Base-by-base conservation (phyloP, 2,888 invertebrate genomes). In the Aphidoletes aphidimyza region DNA sequence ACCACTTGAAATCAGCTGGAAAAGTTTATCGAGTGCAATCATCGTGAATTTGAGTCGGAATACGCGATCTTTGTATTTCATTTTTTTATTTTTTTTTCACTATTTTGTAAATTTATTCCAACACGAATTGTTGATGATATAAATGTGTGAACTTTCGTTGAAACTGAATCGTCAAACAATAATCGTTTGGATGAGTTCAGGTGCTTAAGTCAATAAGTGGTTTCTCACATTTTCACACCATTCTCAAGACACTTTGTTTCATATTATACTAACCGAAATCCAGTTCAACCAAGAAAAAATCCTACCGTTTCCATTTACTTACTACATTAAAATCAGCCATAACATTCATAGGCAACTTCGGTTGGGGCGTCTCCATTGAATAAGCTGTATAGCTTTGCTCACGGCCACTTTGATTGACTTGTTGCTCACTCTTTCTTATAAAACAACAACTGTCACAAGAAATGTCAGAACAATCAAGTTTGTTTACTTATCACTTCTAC, bases 141-240 rank as follows among this genome's bases (percentile, higher is more conserved):
- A 30, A 69, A 34, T 69, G 69, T 69, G 69, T 69, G 69, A 69
- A 69, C 69, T 9, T 14, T 5, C 34, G 26, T 69, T 11, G 30
- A 30, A 69, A 34, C 14, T 9, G 30, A 30, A 30, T 30, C 30
- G 30, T 30, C 34, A 69, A 26, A 69, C 69, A 69, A 30, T 69
- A 69, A 69, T 69, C 30, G 30, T 30, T 69, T 11, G 30, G 54
- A 69, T 69, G 69, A 34, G 69, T 30, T 69, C 69, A 69, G 69
- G 26, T 30, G 69, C 26, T 69, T 69, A 30, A 69, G 30, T 17
- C 14, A 69, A 54, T 22, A 17, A 26, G 8, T 14, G 54, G 11
- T 54, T 54, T 54, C 14, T 14, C 47, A 2, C 19, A 26, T 69
- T 69, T 30, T 69, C 69, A 69, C 69, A 69, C 17, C 26, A 11